These are phyloP conservation scores for Anagrus nilaparvatae DNA, from an alignment of 1,140 invertebrate species.

Conservation along the genomic window DNA sequence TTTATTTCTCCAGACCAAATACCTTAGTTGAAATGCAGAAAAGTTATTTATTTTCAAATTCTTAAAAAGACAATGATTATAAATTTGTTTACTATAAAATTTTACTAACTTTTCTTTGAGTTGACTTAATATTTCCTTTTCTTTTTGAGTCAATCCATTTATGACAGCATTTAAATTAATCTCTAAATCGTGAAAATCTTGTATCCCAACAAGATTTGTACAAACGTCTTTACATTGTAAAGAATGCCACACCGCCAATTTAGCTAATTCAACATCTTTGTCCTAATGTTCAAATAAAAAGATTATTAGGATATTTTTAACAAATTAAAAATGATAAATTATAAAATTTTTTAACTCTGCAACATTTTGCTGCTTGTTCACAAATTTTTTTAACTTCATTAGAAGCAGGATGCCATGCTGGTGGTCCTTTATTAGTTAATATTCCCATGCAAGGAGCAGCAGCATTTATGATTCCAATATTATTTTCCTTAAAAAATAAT, in stretches of 20 bases:
- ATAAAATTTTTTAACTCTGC: slow-evolving; percentile 43
- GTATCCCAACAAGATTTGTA: slow-evolving; percentile 62
- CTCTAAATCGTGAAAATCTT: slow-evolving; percentile 47
- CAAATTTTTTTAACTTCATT: slow-evolving; percentile 57
- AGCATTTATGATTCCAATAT: slow-evolving; percentile 75
- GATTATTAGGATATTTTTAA: not conserved
- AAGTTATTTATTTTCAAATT: too few relatives aligned
- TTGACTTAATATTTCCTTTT: slow-evolving; percentile 48
- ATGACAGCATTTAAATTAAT: slow-evolving; percentile 50
- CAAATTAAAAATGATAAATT: not conserved
- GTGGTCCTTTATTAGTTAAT: slow-evolving; percentile 63
- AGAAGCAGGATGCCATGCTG: slow-evolving; percentile 72
- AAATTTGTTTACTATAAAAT: too few relatives aligned
- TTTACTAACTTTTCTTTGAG: slow-evolving; percentile 52
- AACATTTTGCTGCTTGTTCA: slow-evolving; percentile 48
- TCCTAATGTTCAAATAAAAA: slow-evolving; percentile 35
- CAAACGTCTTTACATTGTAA: slow-evolving; percentile 45
- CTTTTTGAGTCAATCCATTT: slow-evolving; percentile 50
- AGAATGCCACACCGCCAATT: slow-evolving; percentile 58
- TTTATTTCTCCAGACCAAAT: not conserved
- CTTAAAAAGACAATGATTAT: too few relatives aligned
- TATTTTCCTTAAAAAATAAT: slow-evolving; percentile 45
- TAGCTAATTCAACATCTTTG: slow-evolving; percentile 55
- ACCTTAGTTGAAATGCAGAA: too few relatives aligned
- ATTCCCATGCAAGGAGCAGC: slow-evolving; percentile 72